Conservation (phyloP, 2,888 invertebrate species). For the Andrena hattorfiana region DNA sequence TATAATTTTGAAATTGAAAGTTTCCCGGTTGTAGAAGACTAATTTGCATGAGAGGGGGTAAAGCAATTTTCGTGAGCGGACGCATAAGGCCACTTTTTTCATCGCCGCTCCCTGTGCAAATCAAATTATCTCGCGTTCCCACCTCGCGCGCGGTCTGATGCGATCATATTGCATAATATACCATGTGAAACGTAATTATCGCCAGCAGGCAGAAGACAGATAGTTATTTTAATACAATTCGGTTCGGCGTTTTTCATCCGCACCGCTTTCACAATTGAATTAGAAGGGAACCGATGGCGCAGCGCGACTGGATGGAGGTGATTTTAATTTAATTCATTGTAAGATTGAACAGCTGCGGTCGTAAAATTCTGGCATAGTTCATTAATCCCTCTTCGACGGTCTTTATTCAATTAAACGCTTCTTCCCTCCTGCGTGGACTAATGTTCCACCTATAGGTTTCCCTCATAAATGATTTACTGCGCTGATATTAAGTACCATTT, state of each 20-base stretch:
- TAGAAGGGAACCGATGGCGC: constrained; percentile 60
- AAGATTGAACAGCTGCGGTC: constrained; percentile 57
- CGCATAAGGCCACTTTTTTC: constrained; percentile 38
- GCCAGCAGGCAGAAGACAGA: constrained; percentile 44
- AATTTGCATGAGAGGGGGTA: constrained; percentile 17
- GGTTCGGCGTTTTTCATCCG: constrained; percentile 62
- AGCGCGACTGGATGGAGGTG: constrained; percentile 54
- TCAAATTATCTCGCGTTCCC: constrained; percentile 63
- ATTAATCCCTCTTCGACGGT: constrained; percentile 59
- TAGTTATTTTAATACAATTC: constrained; percentile 69
- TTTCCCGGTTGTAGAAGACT: not conserved
- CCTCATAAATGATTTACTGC: not conserved
- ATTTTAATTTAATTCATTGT: constrained; percentile 73
- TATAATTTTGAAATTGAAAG: constrained; percentile 2
- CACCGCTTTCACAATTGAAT: constrained; percentile 67
- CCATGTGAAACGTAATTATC: constrained; percentile 70
- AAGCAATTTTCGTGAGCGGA: constrained; percentile 35
- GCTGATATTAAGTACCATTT: not conserved
- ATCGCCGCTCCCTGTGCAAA: constrained; percentile 40
- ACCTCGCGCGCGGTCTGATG: constrained; percentile 36
- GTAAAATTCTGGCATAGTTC: constrained; percentile 65
- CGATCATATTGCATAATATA: constrained; percentile 63
- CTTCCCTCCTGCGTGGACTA: not conserved
- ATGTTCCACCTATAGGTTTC: not conserved
- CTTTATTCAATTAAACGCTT: constrained; percentile 59